Evolutionary conservation across 2,888 invertebrate genomes (phyloP), one percentile per base, ranked within the genome.

Genomic region (Pheosia gnoma): DNA sequence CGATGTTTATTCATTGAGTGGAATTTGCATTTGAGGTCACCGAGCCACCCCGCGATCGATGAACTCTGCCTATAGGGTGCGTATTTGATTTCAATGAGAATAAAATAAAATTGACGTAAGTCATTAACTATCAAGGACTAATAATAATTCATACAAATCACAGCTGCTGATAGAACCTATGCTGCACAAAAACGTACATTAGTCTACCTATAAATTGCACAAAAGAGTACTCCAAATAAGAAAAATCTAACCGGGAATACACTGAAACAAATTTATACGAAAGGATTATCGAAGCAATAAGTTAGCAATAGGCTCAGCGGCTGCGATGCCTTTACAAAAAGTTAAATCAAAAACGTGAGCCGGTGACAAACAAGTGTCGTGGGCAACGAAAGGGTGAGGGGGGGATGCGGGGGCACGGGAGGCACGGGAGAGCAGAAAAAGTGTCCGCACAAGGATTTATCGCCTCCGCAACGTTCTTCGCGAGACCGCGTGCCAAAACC

Each of bases 291-390:
- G 82, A 76, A 76, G 84, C 81, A 81, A 84, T 84, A 85, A 80
- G 80, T 80, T 66, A 67, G 58, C 56, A 60, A 64, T 65, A 74
- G 74, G 72, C 72, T 63, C 59, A 63, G 63, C 3, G 51, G 51
- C 37, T 53, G 67, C 70, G 72, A 74, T 73, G 74, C 78, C 77
- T 80, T 82, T 81, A 77, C 79, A 83, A 84, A 84, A 87, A 87
- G 84, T 88, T 89, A 87, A 89, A 90, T 89, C 88, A 87, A 87
- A 88, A 86, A 89, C 88, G 89, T 88, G 89, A 86, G 84, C 78
- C 77, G 82, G 79, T 77, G 86, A 83, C 86, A 86, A 85, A 85
- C 84, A 83, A 83, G 80, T 71, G 70, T 63, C 61, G 65, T 62
- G 67, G 60, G 60, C 57, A 60, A 38, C 64, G 57, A 57, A 58